Base-by-base conservation (phyloP, 2,113 vertebrate species). In the Onychorhynchus coronatus region DNA sequence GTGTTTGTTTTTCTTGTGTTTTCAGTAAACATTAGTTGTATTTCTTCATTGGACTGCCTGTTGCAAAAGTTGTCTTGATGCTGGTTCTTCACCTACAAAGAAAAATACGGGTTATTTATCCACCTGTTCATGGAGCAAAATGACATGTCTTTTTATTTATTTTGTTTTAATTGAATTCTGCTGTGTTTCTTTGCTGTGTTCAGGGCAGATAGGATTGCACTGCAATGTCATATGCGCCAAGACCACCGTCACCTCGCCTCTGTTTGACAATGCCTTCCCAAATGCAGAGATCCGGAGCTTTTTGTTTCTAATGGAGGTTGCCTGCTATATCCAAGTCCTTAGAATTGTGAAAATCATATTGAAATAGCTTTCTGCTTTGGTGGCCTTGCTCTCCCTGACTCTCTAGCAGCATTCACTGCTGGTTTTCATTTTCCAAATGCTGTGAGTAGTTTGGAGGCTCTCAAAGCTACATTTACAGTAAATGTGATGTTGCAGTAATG, bases 401-500 rank as follows among this genome's bases (percentile, higher is more conserved):
- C 89, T 20, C 88, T 85, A 80, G 84, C 78, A 91, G 80, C 72
- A 63, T 71, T 76, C 68, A 88, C 0, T 55, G 82, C 76, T 85
- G 59, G 58, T 75, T 95, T 95, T 94, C 93, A 65, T 97, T 96
- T 96, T 96, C 85, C 72, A 83, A 68, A 88, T 63, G 68, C 92
- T 95, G 10, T 61, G 63, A 93, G 89, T 91, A 86, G 82, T 94
- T 89, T 72, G 62, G 81, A 93, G 86, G 47, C 89, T 97, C 75
- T 96, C 90, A 90, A 85, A 92, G 84, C 91, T 79, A 14, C 81
- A 53, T 70, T 95, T 97, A 85, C 79, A 65, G 84, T 93, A 96
- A 91, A 95, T 96, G 66, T 53, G 82, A 87, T 96, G 63, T 91
- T 92, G 85, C 74, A 79, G 81, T 96, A 96, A 97, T 87, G 92